These are phyloP conservation scores for Aradus depressus DNA, from an alignment of 2,888 invertebrate genomes.

Conservation along the genomic window DNA sequence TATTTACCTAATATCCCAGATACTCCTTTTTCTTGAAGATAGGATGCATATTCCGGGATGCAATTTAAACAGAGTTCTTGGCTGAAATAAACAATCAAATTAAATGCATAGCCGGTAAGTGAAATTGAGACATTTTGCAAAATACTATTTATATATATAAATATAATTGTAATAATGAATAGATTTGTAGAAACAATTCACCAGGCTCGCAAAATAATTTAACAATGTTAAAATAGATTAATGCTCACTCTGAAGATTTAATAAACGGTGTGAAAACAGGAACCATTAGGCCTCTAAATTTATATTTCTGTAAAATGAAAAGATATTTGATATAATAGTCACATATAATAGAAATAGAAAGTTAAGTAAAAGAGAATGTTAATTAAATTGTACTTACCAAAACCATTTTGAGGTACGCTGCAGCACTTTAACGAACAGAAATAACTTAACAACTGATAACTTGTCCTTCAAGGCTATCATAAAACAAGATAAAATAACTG, in stretches of 20 bases:
- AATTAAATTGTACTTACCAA: not conserved
- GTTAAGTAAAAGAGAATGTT: not conserved
- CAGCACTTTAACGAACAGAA: too few species aligned
- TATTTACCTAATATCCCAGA: constrained; percentile 54
- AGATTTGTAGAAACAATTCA: too few species aligned
- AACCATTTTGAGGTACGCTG: not conserved
- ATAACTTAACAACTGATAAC: too few species aligned
- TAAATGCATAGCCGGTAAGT: not conserved
- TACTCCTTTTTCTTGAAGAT: constrained; percentile 48
- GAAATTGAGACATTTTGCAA: not conserved
- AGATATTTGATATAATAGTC: too few species aligned
- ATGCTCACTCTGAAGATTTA: constrained; percentile 10
- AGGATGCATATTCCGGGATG: constrained; percentile 54
- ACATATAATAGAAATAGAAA: not conserved
- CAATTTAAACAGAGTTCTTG: constrained; percentile 41
- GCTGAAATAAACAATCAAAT: constrained; percentile 27
- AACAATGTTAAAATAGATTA: not conserved
- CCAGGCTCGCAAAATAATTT: not conserved
- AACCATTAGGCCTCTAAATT: constrained; percentile 52
- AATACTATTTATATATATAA: too few species aligned
- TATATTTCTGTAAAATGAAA: constrained; percentile 28
- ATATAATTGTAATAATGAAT: too few species aligned
- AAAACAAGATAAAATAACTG: too few species aligned
- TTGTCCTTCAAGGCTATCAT: too few species aligned
- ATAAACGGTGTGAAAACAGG: constrained; percentile 58